These are phyloP conservation scores for Meta bourneti DNA, from an alignment of 2,888 invertebrate species.

Conservation along the genomic window DNA sequence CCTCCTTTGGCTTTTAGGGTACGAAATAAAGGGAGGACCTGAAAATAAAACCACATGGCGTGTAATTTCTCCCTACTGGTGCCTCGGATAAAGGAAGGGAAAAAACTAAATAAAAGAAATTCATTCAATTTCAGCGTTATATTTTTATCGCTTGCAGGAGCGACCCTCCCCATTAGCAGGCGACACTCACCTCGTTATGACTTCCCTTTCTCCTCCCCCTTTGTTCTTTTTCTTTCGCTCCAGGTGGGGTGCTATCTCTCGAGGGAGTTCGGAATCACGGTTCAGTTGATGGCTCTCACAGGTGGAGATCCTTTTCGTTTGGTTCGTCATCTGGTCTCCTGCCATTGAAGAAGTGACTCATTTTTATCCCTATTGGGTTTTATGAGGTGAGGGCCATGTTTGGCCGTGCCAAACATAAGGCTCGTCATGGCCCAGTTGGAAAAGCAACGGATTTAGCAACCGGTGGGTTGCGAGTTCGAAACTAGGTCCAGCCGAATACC, in stretches of 20 bases:
- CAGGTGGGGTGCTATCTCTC: background rate
- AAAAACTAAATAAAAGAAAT: slow-evolving; percentile 8
- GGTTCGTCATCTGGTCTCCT: no score
- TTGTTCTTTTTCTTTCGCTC: background rate
- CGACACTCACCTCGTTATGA: slow-evolving; percentile 45
- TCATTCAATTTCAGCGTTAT: slow-evolving; percentile 47
- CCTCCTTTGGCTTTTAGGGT: no score
- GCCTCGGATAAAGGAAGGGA: background rate
- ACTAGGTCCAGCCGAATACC: no score
- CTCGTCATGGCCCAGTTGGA: no score
- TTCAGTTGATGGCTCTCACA: background rate
- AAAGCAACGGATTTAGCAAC: no score
- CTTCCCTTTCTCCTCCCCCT: background rate
- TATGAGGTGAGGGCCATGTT: no score
- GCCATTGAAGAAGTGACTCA: no score
- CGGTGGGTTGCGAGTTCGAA: no score
- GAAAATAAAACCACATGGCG: slow-evolving; percentile 1
- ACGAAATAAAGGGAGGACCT: background rate
- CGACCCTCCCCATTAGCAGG: slow-evolving; percentile 29
- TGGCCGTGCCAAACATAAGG: no score
- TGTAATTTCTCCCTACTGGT: background rate
- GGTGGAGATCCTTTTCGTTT: background rate
- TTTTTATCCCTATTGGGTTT: no score
- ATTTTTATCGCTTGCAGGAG: slow-evolving; percentile 28
- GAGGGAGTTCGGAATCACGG: background rate